Conservation (phyloP, 2,888 invertebrate species). For the Amiota mariae region DNA sequence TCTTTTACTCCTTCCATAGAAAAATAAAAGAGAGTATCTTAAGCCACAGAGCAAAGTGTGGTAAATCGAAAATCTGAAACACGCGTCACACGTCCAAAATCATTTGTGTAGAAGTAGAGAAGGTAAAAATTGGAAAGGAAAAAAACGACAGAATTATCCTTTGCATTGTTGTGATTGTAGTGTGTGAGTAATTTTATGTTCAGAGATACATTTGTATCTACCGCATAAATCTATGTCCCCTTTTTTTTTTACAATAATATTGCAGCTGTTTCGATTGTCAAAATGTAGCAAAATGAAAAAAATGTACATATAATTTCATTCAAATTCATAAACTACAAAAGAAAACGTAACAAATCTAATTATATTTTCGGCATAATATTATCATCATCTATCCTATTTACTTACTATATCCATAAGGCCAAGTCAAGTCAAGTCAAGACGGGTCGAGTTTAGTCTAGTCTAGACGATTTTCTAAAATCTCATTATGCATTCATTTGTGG, state of each 20-base stretch:
- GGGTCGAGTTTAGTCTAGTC: too few species aligned
- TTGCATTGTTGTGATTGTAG: too few species aligned
- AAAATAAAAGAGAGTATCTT: too few species aligned
- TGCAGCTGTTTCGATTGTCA: slow-evolving; percentile 19
- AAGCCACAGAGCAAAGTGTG: slow-evolving; percentile 43
- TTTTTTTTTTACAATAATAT: neutral
- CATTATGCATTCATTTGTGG: slow-evolving; percentile 27
- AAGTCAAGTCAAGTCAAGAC: neutral
- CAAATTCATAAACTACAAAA: slow-evolving; percentile 19
- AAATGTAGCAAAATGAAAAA: neutral
- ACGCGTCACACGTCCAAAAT: slow-evolving; percentile 56
- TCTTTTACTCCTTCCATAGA: too few species aligned
- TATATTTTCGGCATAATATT: neutral
- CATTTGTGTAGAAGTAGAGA: slow-evolving; percentile 2
- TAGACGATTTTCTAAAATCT: neutral
- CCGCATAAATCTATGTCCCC: slow-evolving; percentile 14
- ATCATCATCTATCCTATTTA: neutral
- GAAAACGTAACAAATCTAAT: slow-evolving; percentile 28
- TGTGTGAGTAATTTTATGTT: too few species aligned
- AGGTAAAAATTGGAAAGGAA: too few species aligned
- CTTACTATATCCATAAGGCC: neutral
- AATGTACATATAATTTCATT: neutral
- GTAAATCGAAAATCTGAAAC: slow-evolving; percentile 68
- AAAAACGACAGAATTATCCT: too few species aligned
- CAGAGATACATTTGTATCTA: slow-evolving; percentile 43